Percentiles rank a stretch among this genome's conserved stretches.
phyloP scores from a whole-genome alignment of 2,113 vertebrate genomes.

The Nerophis ophidion region DNA sequence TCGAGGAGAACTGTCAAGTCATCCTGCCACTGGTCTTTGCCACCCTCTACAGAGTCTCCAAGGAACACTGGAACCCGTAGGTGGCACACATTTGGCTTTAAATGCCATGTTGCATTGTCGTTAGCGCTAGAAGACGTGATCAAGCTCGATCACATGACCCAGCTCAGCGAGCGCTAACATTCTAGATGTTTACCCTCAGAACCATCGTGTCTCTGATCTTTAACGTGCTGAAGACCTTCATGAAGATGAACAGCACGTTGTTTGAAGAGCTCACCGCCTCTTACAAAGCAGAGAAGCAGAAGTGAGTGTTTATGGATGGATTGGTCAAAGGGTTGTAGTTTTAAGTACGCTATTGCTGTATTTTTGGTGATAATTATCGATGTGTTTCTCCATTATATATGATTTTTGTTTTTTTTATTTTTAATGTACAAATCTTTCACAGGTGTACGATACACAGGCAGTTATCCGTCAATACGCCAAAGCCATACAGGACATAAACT shows the following conservation, averaged over 20 bases:
- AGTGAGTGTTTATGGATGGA: conserved; percentile 69
- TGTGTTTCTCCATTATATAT: no score
- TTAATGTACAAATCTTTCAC: no score
- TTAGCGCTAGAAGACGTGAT: not conserved
- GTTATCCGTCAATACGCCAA: no score
- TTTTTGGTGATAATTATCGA: no score
- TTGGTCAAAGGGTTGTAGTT: no score
- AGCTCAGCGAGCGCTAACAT: no score
- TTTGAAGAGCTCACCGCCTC: conserved; percentile 91
- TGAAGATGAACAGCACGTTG: conserved; percentile 92
- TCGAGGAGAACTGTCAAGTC: conserved; percentile 90
- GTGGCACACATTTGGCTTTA: conserved; percentile 36
- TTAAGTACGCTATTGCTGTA: no score
- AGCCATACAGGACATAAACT: no score
- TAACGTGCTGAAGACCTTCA: conserved; percentile 91
- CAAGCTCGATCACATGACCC: no score
- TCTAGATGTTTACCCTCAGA: conserved; percentile 51
- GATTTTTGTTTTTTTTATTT: no score
- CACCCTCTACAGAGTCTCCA: conserved; percentile 89
- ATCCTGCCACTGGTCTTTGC: conserved; percentile 87
- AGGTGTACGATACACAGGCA: no score
- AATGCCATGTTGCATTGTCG: no score
- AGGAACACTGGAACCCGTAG: conserved; percentile 95
- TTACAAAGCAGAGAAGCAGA: conserved; percentile 92
- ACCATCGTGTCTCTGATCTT: conserved; percentile 92